phyloP scores from a whole-genome alignment of 1,140 invertebrate species.

The Helicoverpa armigera region DNA sequence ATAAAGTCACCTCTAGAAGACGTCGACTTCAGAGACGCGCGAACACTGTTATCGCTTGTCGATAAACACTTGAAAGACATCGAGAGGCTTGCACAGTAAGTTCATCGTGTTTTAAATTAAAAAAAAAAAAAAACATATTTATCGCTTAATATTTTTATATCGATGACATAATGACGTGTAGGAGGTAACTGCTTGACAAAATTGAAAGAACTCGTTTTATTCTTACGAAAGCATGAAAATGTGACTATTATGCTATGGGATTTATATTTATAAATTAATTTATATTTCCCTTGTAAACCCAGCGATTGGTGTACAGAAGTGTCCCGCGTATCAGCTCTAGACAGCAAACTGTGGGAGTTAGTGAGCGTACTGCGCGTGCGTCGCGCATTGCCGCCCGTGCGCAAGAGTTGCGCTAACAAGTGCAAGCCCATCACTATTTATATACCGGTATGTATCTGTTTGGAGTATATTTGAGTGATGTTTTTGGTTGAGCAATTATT shows the following conservation, averaged over 20 bases:
- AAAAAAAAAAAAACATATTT: no score
- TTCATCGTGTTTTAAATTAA: background rate
- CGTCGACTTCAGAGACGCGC: conserved; percentile 54
- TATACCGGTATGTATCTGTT: conserved; percentile 57
- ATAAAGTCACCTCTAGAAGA: conserved; percentile 59
- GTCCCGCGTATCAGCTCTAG: conserved; percentile 56
- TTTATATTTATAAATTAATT: no score
- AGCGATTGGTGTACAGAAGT: conserved; percentile 69
- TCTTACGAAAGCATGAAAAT: no score
- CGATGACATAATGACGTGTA: no score
- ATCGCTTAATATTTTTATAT: background rate
- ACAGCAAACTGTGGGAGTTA: conserved; percentile 64
- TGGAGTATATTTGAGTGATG: background rate
- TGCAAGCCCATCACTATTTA: conserved; percentile 60
- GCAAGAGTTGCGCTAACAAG: conserved; percentile 59
- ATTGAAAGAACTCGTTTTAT: no score
- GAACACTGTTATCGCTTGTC: conserved; percentile 51
- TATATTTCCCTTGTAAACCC: no score
- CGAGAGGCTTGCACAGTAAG: conserved; percentile 63
- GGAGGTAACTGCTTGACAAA: no score
- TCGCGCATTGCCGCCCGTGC: conserved; percentile 60
- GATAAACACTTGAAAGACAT: conserved; percentile 64
- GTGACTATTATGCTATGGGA: no score
- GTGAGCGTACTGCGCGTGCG: conserved; percentile 62
- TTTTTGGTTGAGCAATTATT: no score